A percentile compares a stretch with the other conserved stretches of the same genome.
These are phyloP conservation scores for Samia ricini DNA, from an alignment of 1,140 invertebrate genomes.

Conservation along the genomic window DNA sequence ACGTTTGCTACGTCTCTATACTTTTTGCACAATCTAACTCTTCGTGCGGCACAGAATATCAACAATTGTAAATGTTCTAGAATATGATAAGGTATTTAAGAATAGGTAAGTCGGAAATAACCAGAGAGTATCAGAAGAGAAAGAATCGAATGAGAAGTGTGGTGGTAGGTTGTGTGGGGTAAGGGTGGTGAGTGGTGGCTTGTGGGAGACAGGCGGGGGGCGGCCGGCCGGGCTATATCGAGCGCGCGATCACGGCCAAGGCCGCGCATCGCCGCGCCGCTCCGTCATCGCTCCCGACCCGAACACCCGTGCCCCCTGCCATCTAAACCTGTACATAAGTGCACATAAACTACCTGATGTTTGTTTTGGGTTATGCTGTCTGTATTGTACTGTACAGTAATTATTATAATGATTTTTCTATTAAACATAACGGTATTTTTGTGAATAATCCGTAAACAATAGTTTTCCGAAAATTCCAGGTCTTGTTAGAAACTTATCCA, in stretches of 20 bases:
- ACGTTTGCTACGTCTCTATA: no score
- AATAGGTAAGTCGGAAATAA: slow-evolving; percentile 35
- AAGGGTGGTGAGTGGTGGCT: slow-evolving; percentile 25
- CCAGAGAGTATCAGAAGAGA: slow-evolving; percentile 34
- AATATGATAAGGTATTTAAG: neutral
- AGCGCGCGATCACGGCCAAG: slow-evolving; percentile 74
- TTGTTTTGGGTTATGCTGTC: neutral
- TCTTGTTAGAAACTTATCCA: no score
- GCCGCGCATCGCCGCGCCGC: slow-evolving; percentile 40
- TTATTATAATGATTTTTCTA: neutral
- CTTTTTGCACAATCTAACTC: no score
- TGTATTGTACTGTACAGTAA: neutral
- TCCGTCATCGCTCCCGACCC: slow-evolving; percentile 39
- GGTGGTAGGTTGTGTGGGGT: slow-evolving; percentile 9
- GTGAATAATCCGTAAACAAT: no score
- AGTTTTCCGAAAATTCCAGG: no score
- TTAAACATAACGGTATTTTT: neutral
- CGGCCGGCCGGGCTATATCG: slow-evolving; percentile 60
- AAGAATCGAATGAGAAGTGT: slow-evolving; percentile 18
- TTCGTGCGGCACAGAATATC: neutral
- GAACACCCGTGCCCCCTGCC: slow-evolving; percentile 23
- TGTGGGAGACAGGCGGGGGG: slow-evolving; percentile 29
- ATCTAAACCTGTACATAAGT: slow-evolving; percentile 8
- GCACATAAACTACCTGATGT: slow-evolving; percentile 2
- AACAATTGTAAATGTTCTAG: neutral